phyloP scores from a whole-genome alignment of 2,888 invertebrate species.

The Glaucopsyche alexis region DNA sequence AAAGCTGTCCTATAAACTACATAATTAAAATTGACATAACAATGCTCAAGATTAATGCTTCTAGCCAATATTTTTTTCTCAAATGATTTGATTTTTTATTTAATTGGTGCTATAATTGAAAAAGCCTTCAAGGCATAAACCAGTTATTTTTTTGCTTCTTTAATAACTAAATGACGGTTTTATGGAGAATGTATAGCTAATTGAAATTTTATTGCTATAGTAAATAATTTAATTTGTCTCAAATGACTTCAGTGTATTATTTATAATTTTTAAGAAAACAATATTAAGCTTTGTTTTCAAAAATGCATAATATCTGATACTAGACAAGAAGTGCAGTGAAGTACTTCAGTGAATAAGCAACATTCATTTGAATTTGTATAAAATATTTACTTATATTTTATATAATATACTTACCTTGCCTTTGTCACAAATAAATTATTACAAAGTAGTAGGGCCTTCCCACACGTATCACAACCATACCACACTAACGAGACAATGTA shows the following conservation, averaged over 20 bases:
- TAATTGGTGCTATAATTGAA: conserved; percentile 47
- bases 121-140: conserved; percentile 21
- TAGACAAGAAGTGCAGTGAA: neutral
- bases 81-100: conserved; percentile 12
- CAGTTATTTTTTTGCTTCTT: neutral
- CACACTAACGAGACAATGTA: too few species aligned
- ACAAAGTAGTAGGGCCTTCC: neutral
- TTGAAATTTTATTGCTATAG: neutral
- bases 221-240: neutral
- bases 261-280: neutral
- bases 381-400: too few species aligned
- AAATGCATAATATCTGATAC: neutral
- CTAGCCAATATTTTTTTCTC: neutral
- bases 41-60: neutral
- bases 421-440: neutral
- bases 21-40: neutral
- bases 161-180: neutral
- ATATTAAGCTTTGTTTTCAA: neutral
- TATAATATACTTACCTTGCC: neutral
- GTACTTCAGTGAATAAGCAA: too few species aligned
- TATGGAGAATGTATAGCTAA: neutral
- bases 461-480: too few species aligned
- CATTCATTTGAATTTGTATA: neutral
- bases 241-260: neutral
- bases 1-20: neutral